Evolutionary conservation across 2,888 invertebrate species (phyloP).

Genomic region (Sminthurides aquaticus): DNA sequence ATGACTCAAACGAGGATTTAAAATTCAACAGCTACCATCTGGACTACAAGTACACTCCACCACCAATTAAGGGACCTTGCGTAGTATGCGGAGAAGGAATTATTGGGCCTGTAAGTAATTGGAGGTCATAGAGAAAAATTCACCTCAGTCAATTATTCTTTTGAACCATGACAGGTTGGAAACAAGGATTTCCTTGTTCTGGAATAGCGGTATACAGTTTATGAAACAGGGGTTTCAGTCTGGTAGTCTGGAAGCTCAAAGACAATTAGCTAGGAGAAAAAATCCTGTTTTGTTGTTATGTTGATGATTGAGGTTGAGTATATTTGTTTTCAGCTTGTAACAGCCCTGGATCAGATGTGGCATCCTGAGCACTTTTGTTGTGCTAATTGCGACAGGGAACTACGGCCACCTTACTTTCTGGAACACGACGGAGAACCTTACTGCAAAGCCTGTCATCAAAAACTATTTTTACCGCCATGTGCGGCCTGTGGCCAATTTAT

Average conservation of each 20-base stretch:
- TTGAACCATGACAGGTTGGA: background rate
- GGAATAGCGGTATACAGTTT: no score
- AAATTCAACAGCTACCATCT: constrained; percentile 42
- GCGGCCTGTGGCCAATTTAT: constrained; percentile 18
- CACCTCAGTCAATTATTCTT: no score
- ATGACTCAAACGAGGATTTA: constrained; percentile 37
- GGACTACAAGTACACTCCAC: constrained; percentile 43
- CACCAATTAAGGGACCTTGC: constrained; percentile 42
- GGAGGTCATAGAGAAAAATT: constrained; percentile 5
- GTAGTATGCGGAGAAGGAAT: constrained; percentile 42
- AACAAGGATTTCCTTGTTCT: background rate
- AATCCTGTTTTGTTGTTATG: no score
- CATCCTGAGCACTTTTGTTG: constrained; percentile 23
- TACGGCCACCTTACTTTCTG: constrained; percentile 20
- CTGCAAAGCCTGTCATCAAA: constrained; percentile 22
- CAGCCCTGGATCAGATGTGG: constrained; percentile 16
- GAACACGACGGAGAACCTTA: constrained; percentile 24
- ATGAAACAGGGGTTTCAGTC: no score
- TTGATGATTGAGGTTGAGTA: background rate
- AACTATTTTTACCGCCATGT: constrained; percentile 22
- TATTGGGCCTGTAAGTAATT: constrained; percentile 38
- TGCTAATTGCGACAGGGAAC: constrained; percentile 22
- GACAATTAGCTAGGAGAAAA: background rate
- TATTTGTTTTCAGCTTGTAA: constrained; percentile 10
- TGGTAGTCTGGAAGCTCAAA: no score